A percentile compares a stretch with the other conserved stretches of the same genome.
Conservation (phyloP, 2,113 vertebrate species). For the Cathartes aura region DNA sequence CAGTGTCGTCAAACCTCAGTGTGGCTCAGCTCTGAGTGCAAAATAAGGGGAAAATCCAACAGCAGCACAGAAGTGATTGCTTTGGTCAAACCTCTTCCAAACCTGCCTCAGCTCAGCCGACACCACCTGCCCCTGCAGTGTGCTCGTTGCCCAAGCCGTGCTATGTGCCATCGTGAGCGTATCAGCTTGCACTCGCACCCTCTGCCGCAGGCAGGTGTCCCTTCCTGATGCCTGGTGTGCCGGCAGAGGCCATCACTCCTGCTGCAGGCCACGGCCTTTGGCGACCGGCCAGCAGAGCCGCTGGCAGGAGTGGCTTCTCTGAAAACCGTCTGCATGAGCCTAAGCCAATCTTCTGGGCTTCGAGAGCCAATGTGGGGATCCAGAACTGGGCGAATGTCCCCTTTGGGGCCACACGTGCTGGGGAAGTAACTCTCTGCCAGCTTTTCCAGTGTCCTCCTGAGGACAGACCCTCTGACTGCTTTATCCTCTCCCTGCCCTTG, state of each 20-base stretch:
- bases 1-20: not conserved
- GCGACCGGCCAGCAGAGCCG: not conserved
- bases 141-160: fast-evolving
- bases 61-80: not conserved
- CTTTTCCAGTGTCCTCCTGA: not conserved
- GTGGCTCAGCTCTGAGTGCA: not conserved
- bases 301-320: not conserved
- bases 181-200: not conserved
- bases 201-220: not conserved
- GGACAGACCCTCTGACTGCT: not conserved
- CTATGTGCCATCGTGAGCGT: fast-evolving
- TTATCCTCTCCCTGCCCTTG: not conserved
- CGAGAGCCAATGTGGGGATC: not conserved
- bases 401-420: not conserved
- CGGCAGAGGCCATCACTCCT: not conserved
- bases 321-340: not conserved
- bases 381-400: not conserved
- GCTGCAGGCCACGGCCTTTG: not conserved
- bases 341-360: not conserved
- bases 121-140: not conserved
- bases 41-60: not conserved
- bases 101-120: not conserved
- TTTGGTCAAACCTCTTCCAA: not conserved
- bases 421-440: not conserved
- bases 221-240: not conserved